phyloP scores from a whole-genome alignment of 2,113 vertebrate genomes.

The Ptilonorhynchus violaceus region DNA sequence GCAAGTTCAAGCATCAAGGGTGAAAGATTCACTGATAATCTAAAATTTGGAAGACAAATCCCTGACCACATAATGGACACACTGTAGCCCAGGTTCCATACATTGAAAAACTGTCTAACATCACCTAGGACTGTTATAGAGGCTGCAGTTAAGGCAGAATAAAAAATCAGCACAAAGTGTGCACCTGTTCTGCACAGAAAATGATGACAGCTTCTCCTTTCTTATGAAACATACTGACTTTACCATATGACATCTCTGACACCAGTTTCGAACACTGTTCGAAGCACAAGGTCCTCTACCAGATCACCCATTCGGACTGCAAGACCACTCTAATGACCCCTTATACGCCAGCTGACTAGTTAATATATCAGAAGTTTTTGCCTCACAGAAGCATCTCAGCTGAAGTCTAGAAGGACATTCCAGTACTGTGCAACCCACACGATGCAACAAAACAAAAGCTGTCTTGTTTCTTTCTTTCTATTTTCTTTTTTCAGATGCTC shows the following conservation, averaged over 20 bases:
- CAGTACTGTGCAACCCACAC: background rate
- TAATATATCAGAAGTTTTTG: background rate
- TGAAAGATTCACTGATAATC: background rate
- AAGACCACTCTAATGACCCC: background rate
- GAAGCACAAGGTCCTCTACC: background rate
- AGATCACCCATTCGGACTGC: background rate
- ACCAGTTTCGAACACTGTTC: background rate
- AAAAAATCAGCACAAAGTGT: background rate
- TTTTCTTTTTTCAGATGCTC: background rate
- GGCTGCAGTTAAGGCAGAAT: background rate
- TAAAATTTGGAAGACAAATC: background rate
- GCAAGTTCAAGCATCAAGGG: background rate
- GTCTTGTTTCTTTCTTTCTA: background rate
- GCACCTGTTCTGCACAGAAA: background rate
- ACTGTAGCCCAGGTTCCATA: background rate
- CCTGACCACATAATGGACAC: background rate
- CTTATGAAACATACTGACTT: background rate
- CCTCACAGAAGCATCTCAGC: background rate
- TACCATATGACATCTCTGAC: background rate
- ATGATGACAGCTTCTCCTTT: background rate
- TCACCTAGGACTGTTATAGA: background rate
- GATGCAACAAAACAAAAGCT: background rate
- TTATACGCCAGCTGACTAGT: background rate
- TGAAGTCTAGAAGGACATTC: background rate
- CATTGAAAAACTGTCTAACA: rapidly evolving